phyloP scores from a whole-genome alignment of 2,797 vertebrate genomes.

The Pseudotriccus pelzelni region DNA sequence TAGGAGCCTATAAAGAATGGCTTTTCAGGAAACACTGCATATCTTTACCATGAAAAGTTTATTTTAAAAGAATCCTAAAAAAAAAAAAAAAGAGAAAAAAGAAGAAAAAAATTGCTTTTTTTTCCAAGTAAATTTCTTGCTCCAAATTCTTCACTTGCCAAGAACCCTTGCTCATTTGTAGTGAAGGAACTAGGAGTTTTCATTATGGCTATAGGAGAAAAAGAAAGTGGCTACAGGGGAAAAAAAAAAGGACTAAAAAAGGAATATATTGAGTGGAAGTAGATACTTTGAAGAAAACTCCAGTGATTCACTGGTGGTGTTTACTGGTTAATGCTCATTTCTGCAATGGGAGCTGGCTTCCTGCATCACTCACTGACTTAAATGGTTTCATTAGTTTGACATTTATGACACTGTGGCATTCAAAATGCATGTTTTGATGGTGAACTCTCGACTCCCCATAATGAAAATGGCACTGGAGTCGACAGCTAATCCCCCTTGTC shows the following conservation, averaged over 20 bases:
- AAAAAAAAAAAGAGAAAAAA: background rate
- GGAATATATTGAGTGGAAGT: background rate
- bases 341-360: background rate
- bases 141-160: background rate
- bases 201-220: background rate
- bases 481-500: background rate
- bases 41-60: background rate
- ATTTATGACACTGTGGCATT: background rate
- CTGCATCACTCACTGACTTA: background rate
- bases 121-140: background rate
- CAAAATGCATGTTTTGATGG: background rate
- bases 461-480: background rate
- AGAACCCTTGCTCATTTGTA: background rate
- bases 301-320: background rate
- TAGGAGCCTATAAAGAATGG: background rate
- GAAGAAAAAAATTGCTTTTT: background rate
- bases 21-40: background rate
- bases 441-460: background rate
- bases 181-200: background rate
- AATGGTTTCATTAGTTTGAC: slow-evolving; percentile 18
- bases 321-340: background rate
- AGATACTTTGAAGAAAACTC: background rate
- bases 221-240: background rate
- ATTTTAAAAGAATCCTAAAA: background rate
- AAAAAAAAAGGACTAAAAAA: background rate